Percentiles rank a stretch among this genome's conserved stretches.
These are phyloP conservation scores for Deilephila porcellus DNA, from an alignment of 2,888 invertebrate genomes.

Conservation along the genomic window DNA sequence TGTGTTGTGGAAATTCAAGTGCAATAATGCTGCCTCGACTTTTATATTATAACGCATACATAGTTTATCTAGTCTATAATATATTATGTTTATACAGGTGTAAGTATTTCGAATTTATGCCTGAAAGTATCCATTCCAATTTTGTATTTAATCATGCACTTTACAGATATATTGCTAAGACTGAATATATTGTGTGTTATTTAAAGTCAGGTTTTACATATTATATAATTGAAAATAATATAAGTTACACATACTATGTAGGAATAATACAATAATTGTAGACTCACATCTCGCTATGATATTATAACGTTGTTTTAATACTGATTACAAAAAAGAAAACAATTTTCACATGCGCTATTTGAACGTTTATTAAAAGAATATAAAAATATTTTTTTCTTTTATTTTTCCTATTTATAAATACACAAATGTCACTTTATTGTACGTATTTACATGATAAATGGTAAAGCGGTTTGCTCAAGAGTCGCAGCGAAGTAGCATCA, in stretches of 20 bases:
- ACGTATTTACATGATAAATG: conserved; percentile 24
- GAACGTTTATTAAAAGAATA: conserved; percentile 14
- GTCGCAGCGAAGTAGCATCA: conserved; percentile 19
- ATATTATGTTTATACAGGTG: neutral
- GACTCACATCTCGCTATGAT: neutral
- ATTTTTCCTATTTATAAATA: conserved; percentile 6
- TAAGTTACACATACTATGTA: neutral
- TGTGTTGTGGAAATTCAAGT: neutral
- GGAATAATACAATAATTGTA: neutral
- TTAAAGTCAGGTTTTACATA: neutral
- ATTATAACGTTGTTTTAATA: conserved; percentile 21
- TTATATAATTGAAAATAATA: neutral
- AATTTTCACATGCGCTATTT: neutral
- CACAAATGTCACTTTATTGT: conserved; percentile 5
- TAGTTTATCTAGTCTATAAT: conserved; percentile 27
- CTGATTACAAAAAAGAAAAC: neutral
- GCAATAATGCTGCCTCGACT: conserved; percentile 14
- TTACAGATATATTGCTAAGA: conserved; percentile 56
- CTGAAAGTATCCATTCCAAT: conserved; percentile 25
- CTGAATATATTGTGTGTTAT: conserved; percentile 54
- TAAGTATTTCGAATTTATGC: neutral
- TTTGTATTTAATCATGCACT: conserved; percentile 33
- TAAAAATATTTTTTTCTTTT: conserved; percentile 18
- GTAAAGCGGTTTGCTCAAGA: neutral
- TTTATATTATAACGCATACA: neutral